Base-by-base conservation (phyloP, 2,797 vertebrate genomes). In the Smutsia temminckii region DNA sequence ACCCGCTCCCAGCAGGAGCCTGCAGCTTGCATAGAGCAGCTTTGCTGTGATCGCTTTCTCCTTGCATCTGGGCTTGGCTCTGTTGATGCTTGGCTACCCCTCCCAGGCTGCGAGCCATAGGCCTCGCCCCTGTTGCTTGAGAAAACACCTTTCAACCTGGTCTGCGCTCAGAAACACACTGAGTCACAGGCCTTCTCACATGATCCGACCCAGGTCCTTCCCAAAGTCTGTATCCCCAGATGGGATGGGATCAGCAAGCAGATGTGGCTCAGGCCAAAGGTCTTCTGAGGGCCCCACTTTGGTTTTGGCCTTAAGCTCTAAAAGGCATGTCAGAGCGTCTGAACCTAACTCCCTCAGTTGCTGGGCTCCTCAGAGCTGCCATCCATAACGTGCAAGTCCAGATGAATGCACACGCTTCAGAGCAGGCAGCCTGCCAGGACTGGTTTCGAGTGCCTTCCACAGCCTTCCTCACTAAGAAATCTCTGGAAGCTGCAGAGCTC, bases 401-500 rank as follows among this genome's bases (percentile, higher is more conserved):
- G 68, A 85, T 57, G 81, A 97, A 84, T 83, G 13, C 0, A 0
- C 29, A 77, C 59, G 78, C 90, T 95, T 96, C 51, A 0, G 40
- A 90, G 71, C 25, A 74, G 96, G 94, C 97, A 87, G 80, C 20
- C 69, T 5, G 97, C 94, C 94, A 95, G 49, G 66, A 42, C 57
- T 40, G 34, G 77, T 91, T 96, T 94, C 89, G 93, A 94, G 93
- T 6, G 72, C 89, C 57, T 96, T 96, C 86, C 68, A 93, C 87
- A 80, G 94, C 94, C 93, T 95, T 96, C 96, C 32, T 84, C 66
- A 57, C 63, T 66, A 81, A 96, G 95, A 84, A 32, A 92, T 96
- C 63, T 92, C 93, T 29, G 25, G 87, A 97, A 96, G 95, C 95
- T 93, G 57, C 78, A 34, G 23, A 94, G 96, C 93, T 94, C 94